A percentile compares a stretch with the other conserved stretches of the same genome.
phyloP scores from a whole-genome alignment of 2,888 invertebrate genomes.

The Rutpela maculata region DNA sequence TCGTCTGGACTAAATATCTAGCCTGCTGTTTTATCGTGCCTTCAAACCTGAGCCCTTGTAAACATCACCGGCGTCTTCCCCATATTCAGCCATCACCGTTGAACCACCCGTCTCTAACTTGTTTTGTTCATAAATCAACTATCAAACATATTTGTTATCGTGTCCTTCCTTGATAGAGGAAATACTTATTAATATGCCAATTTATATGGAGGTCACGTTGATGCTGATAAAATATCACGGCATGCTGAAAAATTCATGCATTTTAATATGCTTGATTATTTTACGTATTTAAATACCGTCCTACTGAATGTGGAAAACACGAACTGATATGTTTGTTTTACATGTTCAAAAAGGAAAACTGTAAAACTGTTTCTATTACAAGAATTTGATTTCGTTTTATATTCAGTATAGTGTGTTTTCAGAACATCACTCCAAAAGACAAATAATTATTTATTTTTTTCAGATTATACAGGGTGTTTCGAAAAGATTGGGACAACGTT shows the following conservation, averaged over 20 bases:
- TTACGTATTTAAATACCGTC: neutral
- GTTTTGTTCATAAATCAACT: constrained; percentile 7
- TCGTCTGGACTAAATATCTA: no score
- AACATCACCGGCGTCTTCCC: neutral
- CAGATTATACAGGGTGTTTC: no score
- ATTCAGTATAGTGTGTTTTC: no score
- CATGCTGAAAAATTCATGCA: neutral
- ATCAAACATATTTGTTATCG: neutral
- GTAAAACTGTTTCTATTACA: neutral
- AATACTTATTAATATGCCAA: neutral
- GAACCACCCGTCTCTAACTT: neutral
- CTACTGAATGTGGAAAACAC: neutral
- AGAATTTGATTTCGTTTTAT: no score
- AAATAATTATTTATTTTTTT: no score
- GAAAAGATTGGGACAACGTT: no score
- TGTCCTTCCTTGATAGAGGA: neutral
- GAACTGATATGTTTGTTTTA: no score
- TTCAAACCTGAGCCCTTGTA: neutral
- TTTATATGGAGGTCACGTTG: neutral
- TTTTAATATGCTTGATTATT: neutral
- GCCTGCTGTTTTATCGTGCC: neutral
- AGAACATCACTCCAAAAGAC: no score
- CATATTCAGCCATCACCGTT: neutral
- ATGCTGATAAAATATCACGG: neutral
- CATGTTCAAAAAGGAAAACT: no score